Base-by-base conservation (phyloP, 2,888 invertebrate species). In the Onchidella celtica region DNA sequence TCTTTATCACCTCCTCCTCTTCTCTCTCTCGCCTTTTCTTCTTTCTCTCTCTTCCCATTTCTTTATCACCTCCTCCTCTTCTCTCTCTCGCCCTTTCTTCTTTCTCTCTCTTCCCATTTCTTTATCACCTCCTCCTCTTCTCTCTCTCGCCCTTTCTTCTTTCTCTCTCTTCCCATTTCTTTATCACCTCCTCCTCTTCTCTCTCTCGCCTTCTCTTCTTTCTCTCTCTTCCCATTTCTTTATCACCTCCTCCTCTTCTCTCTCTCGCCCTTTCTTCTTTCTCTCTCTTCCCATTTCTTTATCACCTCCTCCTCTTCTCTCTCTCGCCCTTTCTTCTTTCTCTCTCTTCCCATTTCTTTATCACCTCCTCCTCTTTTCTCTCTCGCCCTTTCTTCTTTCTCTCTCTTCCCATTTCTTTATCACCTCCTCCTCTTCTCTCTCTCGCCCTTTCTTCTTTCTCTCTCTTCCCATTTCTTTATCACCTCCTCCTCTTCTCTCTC, bases 281-380 rank as follows among this genome's bases (percentile, higher is more conserved):
- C n/a, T n/a, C n/a, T n/a, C n/a, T n/a, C n/a, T n/a, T n/a, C n/a
- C n/a, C n/a, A n/a, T n/a, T n/a, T n/a, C n/a, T n/a, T 36, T 21
- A 36, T 36, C 24, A 61, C 32, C 38, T n/a, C 11, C 9, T 36
- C 14, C 32, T 63, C 29, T 34, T 11, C 1, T 21, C 11, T 0
- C 32, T 66, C 24, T 34, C 11, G 0, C 32, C 11, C 0, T 34
- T 29, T 32, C 27, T 24, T 34, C 66, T 66, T 32, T 34, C n/a
- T 34, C 14, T 34, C 66, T 66, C 66, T 34, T 6, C 29, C 27
- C 3, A 29, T 32, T 66, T 32, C 27, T 29, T 66, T 34, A 66
- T 66, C 66, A 29, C 66, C 27, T 29, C 21, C 27, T 29, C 29
- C 66, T 66, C 66, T 34, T 29, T 66, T 66, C 17, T 66, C 66